Base-by-base conservation (phyloP, 2,888 invertebrate genomes). In the Dolichopus griseipennis region DNA sequence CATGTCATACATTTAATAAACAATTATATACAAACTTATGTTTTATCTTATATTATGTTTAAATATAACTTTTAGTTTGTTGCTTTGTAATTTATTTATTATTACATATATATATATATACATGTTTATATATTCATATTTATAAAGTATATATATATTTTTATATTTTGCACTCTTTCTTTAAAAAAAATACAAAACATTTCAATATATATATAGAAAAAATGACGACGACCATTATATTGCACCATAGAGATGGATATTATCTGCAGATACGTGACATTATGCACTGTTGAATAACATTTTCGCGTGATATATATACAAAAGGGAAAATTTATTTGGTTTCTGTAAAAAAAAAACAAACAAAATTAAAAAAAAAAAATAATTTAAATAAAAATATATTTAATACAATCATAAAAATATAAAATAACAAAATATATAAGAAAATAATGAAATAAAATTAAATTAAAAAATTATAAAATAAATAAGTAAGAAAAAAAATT, bases 271-370 rank as follows among this genome's bases (percentile, higher is more conserved):
- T 52, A 52, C 52, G 52, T 52, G 52, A 52, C 52, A 52, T 52
- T 52, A 52, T 52, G 52, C 52, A 52, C 52, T 52, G 52, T 52
- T 52, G 52, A 52, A 52, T 52, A 52, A 52, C 52, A 52, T 52
- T 52, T 52, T 52, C 52, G 52, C 52, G 52, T 52, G 52, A 52
- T 52, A 52, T 52, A 52, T n/a, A 52, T 52, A 18, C 52, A 52
- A 52, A 52, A 52, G n/a, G 18, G 52, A 52, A 52, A n/a, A 18
- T 52, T 52, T 52, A 52, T 52, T 52, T 52, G 52, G 18, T 52
- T 52, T 52, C 52, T 52, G 15, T 1, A n/a, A 52, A 52, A 15
- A 52, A 52, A 52, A 3, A 37, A 37, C 2, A 37, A 37, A 37
- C 8, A 37, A 37, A 37, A 37, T 7, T 37, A 37, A 5, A 12